Evolutionary conservation across 2,888 invertebrate species (phyloP), one percentile per base, ranked within the genome.

Genomic region (Mechanitis mazaeus): DNA sequence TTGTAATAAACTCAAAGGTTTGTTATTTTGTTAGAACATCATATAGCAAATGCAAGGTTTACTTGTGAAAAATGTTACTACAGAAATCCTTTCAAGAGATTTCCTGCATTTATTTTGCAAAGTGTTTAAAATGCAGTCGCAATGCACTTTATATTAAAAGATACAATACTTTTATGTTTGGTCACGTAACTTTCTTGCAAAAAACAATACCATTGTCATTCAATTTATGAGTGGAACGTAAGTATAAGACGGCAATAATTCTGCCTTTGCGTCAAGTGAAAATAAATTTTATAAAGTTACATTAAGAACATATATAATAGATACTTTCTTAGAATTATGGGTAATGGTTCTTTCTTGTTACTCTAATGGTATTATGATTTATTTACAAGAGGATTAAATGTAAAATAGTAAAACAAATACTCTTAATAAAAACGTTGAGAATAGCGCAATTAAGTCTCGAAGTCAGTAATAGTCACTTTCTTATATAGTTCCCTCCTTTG

Each of bases 51-150:
- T 63, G 54, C 58, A 63, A 59, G 45, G 45, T 67, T 66, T 63
- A 59, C 60, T 60, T 45, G 45, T 64, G 59, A 66, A 69, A 67
- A 63, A 60, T 56, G 64, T 58, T 50, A 56, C 61, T 47, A 42
- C 56, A 60, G 62, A 67, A 68, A 58, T 62, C 65, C 59, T 63
- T 64, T 58, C 55, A 56, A 58, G 64, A 57, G 64, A 60, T 64
- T 62, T 66, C 58, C 60, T 46, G 56, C 59, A 62, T 65, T 66
- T 65, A 67, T 67, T 71, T 67, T 64, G 59, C 60, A 64, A 63
- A 64, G 62, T 64, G 64, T 61, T 63, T 67, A 64, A 65, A 69
- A 69, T 68, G 63, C 61, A 68, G 58, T 68, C 55, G 66, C 60
- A 60, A 56, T 64, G 61, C 66, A 64, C 62, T 65, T 66, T 60